These are phyloP conservation scores for Saccopteryx bilineata DNA, from an alignment of 2,113 vertebrate species.

Conservation along the genomic window DNA sequence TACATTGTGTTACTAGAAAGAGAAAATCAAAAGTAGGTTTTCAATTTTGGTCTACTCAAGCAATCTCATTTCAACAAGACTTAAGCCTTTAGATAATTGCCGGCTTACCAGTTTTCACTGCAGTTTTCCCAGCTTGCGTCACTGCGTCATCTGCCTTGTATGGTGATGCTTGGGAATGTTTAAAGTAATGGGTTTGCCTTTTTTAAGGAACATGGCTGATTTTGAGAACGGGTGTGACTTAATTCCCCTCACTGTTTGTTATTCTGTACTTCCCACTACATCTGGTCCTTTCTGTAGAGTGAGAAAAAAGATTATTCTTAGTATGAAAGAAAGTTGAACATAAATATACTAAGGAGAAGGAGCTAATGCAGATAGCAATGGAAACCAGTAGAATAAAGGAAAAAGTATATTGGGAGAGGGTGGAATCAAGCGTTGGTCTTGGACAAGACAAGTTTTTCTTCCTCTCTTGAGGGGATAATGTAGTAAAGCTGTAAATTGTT, in stretches of 20 bases:
- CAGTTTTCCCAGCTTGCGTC: neutral
- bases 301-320: slow-evolving; percentile 35
- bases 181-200: slow-evolving; percentile 48
- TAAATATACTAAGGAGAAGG: neutral
- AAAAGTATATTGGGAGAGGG: neutral
- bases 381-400: neutral
- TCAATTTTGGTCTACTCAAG: slow-evolving; percentile 27
- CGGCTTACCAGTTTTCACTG: neutral
- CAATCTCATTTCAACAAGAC: neutral
- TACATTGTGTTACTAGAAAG: neutral
- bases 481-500: neutral
- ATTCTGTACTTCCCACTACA: neutral
- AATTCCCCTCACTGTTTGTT: slow-evolving; percentile 43
- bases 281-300: slow-evolving; percentile 31
- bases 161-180: slow-evolving; percentile 38
- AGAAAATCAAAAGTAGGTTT: slow-evolving; percentile 2
- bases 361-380: neutral
- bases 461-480: neutral
- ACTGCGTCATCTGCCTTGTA: neutral
- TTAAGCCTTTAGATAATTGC: slow-evolving; percentile 17
- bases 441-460: neutral
- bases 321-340: neutral
- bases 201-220: slow-evolving; percentile 1
- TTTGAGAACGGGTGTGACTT: slow-evolving; percentile 50
- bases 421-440: neutral